phyloP scores from a whole-genome alignment of 2,113 vertebrate genomes.

The Oreocharis arfaki region DNA sequence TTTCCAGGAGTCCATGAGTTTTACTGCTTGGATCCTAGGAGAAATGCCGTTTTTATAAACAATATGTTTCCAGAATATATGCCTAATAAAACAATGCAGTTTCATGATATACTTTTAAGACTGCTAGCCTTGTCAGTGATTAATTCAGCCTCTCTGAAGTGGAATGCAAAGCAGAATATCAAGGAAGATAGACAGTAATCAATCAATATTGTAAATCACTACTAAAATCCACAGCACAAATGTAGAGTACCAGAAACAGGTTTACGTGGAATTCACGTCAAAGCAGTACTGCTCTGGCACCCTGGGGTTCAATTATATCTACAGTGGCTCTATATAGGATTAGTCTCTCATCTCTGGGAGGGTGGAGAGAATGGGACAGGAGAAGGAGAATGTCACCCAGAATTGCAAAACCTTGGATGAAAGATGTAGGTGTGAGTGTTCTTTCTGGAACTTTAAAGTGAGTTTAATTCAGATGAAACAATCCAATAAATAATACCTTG shows the following conservation, averaged over 20 bases:
- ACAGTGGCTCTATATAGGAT: neutral
- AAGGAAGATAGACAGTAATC: slow-evolving; percentile 51
- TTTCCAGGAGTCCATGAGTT: neutral
- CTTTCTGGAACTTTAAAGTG: slow-evolving; percentile 53
- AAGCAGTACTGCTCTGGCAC: neutral
- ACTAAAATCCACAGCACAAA: slow-evolving; percentile 37
- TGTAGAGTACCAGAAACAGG: slow-evolving; percentile 17
- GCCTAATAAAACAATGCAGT: neutral
- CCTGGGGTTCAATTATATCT: slow-evolving; percentile 52
- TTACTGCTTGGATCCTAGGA: neutral
- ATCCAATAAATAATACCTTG: slow-evolving; percentile 57
- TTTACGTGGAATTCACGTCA: slow-evolving; percentile 44
- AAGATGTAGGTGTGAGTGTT: slow-evolving; percentile 5
- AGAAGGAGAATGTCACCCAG: slow-evolving; percentile 40
- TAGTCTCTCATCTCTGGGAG: slow-evolving; percentile 19
- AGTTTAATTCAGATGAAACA: slow-evolving; percentile 64
- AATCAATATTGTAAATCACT: slow-evolving; percentile 57
- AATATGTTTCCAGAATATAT: neutral
- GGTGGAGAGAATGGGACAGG: neutral
- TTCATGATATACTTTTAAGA: slow-evolving; percentile 12
- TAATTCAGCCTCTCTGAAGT: slow-evolving; percentile 31
- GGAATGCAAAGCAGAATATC: slow-evolving; percentile 47
- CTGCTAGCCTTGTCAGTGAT: slow-evolving; percentile 47
- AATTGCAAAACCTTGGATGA: slow-evolving; percentile 46
- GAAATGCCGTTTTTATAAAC: neutral